phyloP scores from a whole-genome alignment of 2,888 invertebrate species.

The Drosophila meridiana region DNA sequence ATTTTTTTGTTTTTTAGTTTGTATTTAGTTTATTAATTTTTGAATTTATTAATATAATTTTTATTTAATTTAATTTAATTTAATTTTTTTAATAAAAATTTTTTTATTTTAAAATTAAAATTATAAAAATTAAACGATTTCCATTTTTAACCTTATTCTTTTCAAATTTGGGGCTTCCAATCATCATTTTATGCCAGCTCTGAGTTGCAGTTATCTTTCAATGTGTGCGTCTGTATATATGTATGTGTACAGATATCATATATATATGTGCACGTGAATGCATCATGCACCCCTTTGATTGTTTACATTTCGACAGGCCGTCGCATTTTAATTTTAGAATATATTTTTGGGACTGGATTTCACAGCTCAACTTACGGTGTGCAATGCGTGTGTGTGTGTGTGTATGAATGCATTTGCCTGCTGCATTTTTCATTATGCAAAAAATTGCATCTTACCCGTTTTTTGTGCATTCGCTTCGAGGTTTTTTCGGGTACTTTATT shows the following conservation, averaged over 20 bases:
- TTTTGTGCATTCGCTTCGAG: slow-evolving; percentile 61
- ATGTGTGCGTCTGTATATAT: slow-evolving; percentile 21
- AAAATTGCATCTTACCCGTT: slow-evolving; percentile 70
- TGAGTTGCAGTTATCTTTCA: background rate
- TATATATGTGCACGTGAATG: slow-evolving; percentile 19
- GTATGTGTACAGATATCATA: slow-evolving; percentile 20
- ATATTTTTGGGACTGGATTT: slow-evolving; percentile 79
- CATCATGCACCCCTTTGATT: slow-evolving; percentile 70
- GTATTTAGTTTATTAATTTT: too few relatives aligned
- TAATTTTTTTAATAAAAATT: background rate
- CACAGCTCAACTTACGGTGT: slow-evolving; percentile 76
- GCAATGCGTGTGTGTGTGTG: slow-evolving; percentile 46
- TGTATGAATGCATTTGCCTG: slow-evolving; percentile 57
- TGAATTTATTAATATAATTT: too few relatives aligned
- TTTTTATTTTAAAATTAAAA: background rate
- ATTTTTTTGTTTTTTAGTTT: too few relatives aligned
- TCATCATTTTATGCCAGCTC: background rate
- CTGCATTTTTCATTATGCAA: slow-evolving; percentile 81
- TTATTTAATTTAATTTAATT: background rate
- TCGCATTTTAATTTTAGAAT: slow-evolving; percentile 79
- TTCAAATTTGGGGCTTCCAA: too few relatives aligned
- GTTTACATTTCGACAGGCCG: slow-evolving; percentile 75
- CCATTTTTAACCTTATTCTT: too few relatives aligned
- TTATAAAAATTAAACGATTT: too few relatives aligned
- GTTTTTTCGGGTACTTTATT: slow-evolving; percentile 57